Conservation (phyloP, 2,888 invertebrate genomes). For the Synergus itoensis region DNA sequence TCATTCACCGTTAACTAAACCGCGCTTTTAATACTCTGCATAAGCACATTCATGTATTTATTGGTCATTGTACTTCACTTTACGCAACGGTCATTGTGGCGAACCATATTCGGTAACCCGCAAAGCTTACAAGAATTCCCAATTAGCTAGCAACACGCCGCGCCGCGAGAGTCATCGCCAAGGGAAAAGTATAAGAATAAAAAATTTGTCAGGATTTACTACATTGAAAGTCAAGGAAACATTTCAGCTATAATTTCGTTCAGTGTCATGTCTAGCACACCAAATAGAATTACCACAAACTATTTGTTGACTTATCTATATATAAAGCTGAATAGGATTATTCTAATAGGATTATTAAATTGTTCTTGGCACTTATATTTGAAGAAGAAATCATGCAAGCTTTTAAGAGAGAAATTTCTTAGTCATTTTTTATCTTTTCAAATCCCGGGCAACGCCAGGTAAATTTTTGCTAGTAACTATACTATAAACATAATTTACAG, state of each 20-base stretch:
- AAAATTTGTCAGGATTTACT: neutral
- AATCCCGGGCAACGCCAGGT: too few relatives aligned
- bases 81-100: constrained; percentile 6
- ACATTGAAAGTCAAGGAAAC: neutral
- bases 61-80: constrained; percentile 15
- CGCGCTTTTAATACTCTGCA: constrained; percentile 14
- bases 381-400: too few relatives aligned
- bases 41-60: constrained; percentile 12
- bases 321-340: too few relatives aligned
- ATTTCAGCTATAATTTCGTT: neutral
- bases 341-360: too few relatives aligned
- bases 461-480: neutral
- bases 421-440: too few relatives aligned
- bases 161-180: neutral
- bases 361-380: too few relatives aligned
- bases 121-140: constrained; percentile 3
- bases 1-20: constrained; percentile 33
- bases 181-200: neutral
- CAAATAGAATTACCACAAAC: neutral
- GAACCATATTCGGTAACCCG: neutral
- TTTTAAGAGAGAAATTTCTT: too few relatives aligned
- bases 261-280: neutral
- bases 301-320: too few relatives aligned
- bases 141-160: neutral
- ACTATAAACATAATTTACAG: neutral